A percentile compares a stretch with the other conserved stretches of the same genome.
Conservation (phyloP, 2,113 vertebrate species). For the Tetrao urogallus region DNA sequence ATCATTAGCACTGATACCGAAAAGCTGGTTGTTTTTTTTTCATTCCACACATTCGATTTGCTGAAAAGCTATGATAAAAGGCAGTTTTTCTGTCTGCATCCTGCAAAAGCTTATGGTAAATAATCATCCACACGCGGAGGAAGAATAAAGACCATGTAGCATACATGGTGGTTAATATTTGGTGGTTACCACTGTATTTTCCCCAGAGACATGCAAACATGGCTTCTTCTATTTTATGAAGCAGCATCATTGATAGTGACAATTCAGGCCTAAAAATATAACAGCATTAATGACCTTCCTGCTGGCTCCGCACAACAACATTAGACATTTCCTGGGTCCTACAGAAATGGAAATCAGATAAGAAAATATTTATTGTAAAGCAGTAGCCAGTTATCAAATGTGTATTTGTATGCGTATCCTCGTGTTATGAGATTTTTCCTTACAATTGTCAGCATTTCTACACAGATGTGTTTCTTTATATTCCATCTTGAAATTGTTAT, state of each 20-base stretch:
- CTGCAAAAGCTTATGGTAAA: not conserved
- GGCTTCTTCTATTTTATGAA: slow-evolving; percentile 1
- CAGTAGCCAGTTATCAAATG: not conserved
- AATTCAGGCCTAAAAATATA: slow-evolving; percentile 49
- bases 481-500: not conserved
- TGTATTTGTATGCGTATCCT: not conserved
- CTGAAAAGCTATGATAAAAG: not conserved
- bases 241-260: not conserved
- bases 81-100: not conserved
- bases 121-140: not conserved
- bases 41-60: not conserved
- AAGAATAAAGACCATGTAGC: not conserved
- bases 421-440: not conserved
- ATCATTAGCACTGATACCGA: not conserved
- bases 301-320: not conserved
- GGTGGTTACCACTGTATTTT: not conserved
- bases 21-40: not conserved
- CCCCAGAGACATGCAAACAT: not conserved
- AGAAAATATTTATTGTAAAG: not conserved
- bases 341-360: not conserved
- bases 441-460: not conserved
- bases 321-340: not conserved
- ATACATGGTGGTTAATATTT: not conserved
- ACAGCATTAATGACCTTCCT: slow-evolving; percentile 20
- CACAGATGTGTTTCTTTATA: not conserved